Evolutionary conservation across 2,797 vertebrate genomes (phyloP), one percentile per base, ranked within the genome.

Genomic region (Smutsia gigantea): DNA sequence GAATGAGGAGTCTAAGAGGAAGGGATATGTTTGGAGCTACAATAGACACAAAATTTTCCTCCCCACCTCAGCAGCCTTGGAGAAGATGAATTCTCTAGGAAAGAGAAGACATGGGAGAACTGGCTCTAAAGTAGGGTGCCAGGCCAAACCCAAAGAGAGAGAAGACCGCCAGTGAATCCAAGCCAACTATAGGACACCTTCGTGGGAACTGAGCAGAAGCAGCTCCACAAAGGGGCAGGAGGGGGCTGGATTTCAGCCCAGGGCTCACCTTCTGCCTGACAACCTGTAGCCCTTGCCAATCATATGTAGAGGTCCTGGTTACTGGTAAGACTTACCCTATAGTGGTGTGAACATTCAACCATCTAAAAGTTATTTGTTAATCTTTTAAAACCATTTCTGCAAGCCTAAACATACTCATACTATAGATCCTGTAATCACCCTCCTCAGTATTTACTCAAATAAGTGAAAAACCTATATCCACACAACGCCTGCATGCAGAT

Each of bases 201-300:
- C 15, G 18, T 2, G 34, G 57, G 42, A 39, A 34, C 2, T 1
- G 0, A 46, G 21, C 63, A 68, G 68, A 25, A 10, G 4, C 6
- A 5, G 0, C 14, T 59, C 63, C 19, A 2, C 2, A 7, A 12
- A 31, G 21, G 14, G 39, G 19, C 29, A 1, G 13, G 6, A 57
- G n/a, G 17, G 21, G n/a, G 46, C 29, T 61, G 9, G 6, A 1
- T 34, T 34, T n/a, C 63, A 59, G 37, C 51, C n/a, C 37, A 4
- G 7, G 1, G 1, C n/a, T 18, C 39, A 10, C 12, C 42, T 31
- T 51, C 42, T 71, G 15, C 15, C 55, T 19, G 7, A 29, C 55
- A 55, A 39, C 39, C 55, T 1, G 7, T 17, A 14, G 68, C 51
- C 13, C n/a, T 57, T 34, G 15, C 42, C 31, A 11, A 15, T 23